Evolutionary conservation across 2,888 invertebrate species (phyloP).

Genomic region (Coecobrya sp.): DNA sequence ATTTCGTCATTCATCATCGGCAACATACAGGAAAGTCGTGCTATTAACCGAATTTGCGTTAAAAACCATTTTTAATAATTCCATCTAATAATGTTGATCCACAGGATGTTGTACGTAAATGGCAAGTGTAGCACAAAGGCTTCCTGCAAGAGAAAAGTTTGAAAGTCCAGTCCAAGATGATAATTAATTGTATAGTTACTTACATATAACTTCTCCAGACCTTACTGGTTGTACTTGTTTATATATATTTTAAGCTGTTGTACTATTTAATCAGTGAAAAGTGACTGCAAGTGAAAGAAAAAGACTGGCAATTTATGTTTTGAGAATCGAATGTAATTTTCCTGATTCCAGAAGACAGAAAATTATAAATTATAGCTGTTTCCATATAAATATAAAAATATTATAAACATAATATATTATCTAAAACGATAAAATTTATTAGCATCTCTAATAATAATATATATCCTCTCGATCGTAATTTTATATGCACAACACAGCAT

Average conservation of each 20-base stretch:
- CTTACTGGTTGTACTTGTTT: constrained; percentile 14
- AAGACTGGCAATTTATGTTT: constrained; percentile 60
- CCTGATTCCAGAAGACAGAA: neutral
- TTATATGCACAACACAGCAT: too few species aligned
- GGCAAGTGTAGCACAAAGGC: neutral
- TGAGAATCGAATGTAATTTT: constrained; percentile 11
- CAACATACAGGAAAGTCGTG: too few species aligned
- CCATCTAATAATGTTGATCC: too few species aligned
- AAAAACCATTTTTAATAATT: too few species aligned
- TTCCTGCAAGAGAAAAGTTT: neutral
- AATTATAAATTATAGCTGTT: neutral
- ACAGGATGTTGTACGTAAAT: neutral
- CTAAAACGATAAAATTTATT: neutral
- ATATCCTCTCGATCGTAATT: too few species aligned
- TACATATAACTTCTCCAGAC: neutral
- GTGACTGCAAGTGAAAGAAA: constrained; percentile 68
- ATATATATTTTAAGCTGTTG: neutral
- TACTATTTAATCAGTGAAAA: constrained; percentile 26
- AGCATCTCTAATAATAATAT: neutral
- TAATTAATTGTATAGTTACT: neutral
- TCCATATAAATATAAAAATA: neutral
- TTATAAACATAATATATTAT: too few species aligned
- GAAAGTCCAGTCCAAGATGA: constrained; percentile 20
- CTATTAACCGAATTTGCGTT: too few species aligned
- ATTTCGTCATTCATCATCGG: neutral